A percentile compares a stretch with the other conserved stretches of the same genome.
phyloP scores from a whole-genome alignment of 2,888 invertebrate genomes.

The Aphelenchoides bicaudatus region DNA sequence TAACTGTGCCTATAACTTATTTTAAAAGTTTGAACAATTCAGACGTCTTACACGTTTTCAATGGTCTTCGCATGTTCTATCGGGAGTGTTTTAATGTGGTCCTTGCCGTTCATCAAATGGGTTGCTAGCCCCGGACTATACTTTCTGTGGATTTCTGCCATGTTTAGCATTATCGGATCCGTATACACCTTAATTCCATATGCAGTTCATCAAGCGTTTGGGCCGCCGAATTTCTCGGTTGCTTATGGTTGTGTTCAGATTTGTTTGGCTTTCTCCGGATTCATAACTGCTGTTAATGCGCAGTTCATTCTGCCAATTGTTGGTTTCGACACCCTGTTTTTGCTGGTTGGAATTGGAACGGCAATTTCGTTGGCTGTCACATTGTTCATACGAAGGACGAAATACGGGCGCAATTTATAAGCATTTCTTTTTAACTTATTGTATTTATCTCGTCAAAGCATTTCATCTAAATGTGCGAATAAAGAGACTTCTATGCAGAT shows the following conservation, averaged over 20 bases:
- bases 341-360: conserved; percentile 43
- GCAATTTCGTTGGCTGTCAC: conserved; percentile 43
- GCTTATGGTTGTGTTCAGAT: conserved; percentile 52
- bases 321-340: conserved; percentile 48
- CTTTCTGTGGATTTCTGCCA: conserved; percentile 44
- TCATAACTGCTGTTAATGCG: conserved; percentile 49
- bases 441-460: no score
- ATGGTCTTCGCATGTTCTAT: conserved; percentile 51
- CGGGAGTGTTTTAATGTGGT: conserved; percentile 48
- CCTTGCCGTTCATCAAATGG: conserved; percentile 40
- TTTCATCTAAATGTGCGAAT: no score
- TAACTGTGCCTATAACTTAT: conserved; percentile 16
- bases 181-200: conserved; percentile 54
- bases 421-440: no score
- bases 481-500: no score
- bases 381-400: conserved; percentile 36
- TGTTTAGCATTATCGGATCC: conserved; percentile 54
- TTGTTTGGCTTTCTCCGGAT: conserved; percentile 46
- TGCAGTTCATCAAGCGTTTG: conserved; percentile 50
- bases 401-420: conserved; percentile 16
- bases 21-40: conserved; percentile 10
- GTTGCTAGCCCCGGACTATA: conserved; percentile 16
- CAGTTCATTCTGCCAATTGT: conserved; percentile 42
- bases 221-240: conserved; percentile 51
- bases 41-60: conserved; percentile 53